These are phyloP conservation scores for Brachyhypopomus gauderio DNA, from an alignment of 2,113 vertebrate genomes.

Conservation along the genomic window DNA sequence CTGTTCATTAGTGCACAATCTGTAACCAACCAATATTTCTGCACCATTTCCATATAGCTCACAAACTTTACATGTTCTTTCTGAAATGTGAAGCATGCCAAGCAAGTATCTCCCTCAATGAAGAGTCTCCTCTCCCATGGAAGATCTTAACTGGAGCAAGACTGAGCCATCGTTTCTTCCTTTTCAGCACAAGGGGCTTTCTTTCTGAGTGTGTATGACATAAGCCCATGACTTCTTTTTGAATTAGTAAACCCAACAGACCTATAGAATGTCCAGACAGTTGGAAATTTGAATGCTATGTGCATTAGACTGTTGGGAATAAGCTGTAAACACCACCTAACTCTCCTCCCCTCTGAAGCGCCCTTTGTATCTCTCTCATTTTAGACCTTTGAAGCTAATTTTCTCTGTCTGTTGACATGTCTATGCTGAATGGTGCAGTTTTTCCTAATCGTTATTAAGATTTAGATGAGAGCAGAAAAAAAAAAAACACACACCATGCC, in stretches of 20 bases:
- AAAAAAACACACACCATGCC: neutral
- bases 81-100: neutral
- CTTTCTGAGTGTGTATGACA: slow-evolving; percentile 42
- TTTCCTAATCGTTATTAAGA: neutral
- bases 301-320: slow-evolving; percentile 4
- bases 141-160: neutral
- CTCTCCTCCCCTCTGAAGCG: neutral
- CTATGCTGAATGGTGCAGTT: neutral
- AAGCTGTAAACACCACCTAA: neutral
- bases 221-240: slow-evolving; percentile 62
- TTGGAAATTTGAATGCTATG: slow-evolving; percentile 58
- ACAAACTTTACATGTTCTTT: neutral
- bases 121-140: neutral
- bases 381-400: slow-evolving; percentile 1
- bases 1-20: neutral
- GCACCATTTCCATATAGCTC: neutral
- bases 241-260: slow-evolving; percentile 54
- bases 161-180: neutral
- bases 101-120: neutral
- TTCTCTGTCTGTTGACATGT: neutral
- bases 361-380: neutral
- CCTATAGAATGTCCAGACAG: slow-evolving; percentile 54
- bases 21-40: neutral
- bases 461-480: neutral
- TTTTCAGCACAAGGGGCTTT: neutral